A percentile compares a stretch with the other conserved stretches of the same genome.
Conservation (phyloP, 2,888 invertebrate genomes). For the Agonum fuliginosum region DNA sequence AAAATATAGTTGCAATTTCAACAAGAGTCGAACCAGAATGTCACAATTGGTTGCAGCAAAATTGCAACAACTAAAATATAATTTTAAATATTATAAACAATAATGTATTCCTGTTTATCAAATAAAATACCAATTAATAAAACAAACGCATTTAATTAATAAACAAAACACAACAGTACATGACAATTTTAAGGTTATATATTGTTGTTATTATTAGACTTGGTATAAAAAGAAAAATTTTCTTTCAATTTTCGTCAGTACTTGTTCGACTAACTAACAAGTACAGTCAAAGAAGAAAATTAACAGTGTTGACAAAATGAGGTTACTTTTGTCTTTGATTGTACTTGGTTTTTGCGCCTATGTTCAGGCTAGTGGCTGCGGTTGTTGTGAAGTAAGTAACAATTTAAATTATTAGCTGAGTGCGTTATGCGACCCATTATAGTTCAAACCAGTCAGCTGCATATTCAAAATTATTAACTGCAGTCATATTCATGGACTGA, state of each 20-base stretch:
- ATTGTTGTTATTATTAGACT: constrained; percentile 9
- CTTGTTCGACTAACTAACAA: not conserved
- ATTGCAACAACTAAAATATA: not conserved
- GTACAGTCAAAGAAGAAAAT: constrained; percentile 30
- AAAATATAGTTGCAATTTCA: too few relatives aligned
- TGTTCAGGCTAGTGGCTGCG: not conserved
- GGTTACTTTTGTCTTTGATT: constrained; percentile 26
- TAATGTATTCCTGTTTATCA: not conserved
- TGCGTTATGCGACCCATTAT: too few relatives aligned
- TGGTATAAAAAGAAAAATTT: constrained; percentile 11
- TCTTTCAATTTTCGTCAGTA: not conserved
- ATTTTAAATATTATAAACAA: constrained; percentile 1
- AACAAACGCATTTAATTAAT: too few relatives aligned
- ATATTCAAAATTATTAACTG: too few relatives aligned
- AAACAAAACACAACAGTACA: constrained; percentile 14
- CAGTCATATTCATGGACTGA: too few relatives aligned
- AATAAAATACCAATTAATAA: not conserved
- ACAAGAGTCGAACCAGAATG: too few relatives aligned
- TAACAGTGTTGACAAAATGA: constrained; percentile 33
- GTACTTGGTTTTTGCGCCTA: constrained; percentile 15
- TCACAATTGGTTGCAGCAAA: too few relatives aligned
- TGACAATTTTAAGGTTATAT: constrained; percentile 20
- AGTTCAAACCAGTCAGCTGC: too few relatives aligned
- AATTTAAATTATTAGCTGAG: too few relatives aligned
- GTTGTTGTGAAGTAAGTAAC: constrained; percentile 6